These are phyloP conservation scores for Cygnus buccinator DNA, from an alignment of 2,113 vertebrate species.

Conservation along the genomic window DNA sequence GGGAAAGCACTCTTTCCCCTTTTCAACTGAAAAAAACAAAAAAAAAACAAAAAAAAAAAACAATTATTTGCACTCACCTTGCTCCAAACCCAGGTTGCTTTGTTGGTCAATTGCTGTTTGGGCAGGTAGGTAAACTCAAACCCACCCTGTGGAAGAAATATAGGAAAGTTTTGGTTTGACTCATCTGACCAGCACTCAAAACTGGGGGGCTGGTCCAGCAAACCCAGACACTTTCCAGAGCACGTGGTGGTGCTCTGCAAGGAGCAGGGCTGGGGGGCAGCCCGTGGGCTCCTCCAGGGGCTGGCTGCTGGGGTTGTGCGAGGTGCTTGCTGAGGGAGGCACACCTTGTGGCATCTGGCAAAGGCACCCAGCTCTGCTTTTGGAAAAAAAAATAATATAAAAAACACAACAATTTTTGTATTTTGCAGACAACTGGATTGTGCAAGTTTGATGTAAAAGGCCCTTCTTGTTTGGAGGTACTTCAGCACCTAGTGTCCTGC, in stretches of 20 bases:
- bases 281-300: too few relatives aligned
- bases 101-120: neutral
- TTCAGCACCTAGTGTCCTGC: neutral
- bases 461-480: neutral
- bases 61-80: neutral
- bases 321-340: neutral
- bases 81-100: neutral
- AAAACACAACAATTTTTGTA: neutral
- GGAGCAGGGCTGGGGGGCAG: accelerated
- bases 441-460: neutral
- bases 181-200: neutral
- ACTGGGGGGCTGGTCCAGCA: neutral
- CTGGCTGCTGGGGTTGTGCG: neutral
- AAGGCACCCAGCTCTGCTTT: neutral
- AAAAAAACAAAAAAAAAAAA: neutral
- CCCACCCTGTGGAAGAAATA: neutral
- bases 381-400: too few relatives aligned
- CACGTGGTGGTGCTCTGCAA: neutral
- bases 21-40: neutral
- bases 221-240: too few relatives aligned
- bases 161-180: neutral
- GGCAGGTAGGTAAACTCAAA: neutral
- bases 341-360: neutral
- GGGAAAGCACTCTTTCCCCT: neutral
- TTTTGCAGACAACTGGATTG: neutral